Evolutionary conservation across 2,888 invertebrate species (phyloP), one percentile per base, ranked within the genome.

Genomic region (Luffia ferchaultella): DNA sequence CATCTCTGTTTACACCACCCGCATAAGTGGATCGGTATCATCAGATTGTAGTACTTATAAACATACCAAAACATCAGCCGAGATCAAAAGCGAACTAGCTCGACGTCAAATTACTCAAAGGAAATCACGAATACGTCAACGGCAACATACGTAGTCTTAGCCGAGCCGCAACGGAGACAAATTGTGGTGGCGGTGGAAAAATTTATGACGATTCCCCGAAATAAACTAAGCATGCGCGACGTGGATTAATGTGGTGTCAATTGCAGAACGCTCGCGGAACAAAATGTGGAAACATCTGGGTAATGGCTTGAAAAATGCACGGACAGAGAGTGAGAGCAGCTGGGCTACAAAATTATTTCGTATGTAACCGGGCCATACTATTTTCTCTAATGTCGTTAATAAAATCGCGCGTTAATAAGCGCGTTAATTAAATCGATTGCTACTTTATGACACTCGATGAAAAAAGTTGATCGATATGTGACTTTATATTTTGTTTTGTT

Each of bases 161-260:
- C 30, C 30, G 30, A 30, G 5, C 30, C 3, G 30, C 12, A 30
- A 30, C 30, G 30, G 30, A 30, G 30, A 30, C 30, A 30, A 30
- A 30, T 30, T 30, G 30, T 30, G 30, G 30, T 12, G 30, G 30
- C 30, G 30, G 5, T 3, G 30, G 30, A 30, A 30, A 30, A 30
- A 30, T 30, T 30, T 30, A 30, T 30, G 30, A 30, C 30, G 30
- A 30, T 30, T 30, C 30, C 30, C 12, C 30, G 30, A 30, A 30
- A 30, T 30, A 60, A 68, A 66, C 62, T 61, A 59, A 55, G 64
- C 68, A 63, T 65, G 53, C 58, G 62, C 55, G 64, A 70, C 60
- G 53, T 48, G 60, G 62, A 69, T 70, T 65, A 66, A 70, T 70
- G 64, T 53, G 55, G 60, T 62, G 68, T 64, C 70, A 67, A 68